phyloP scores from a whole-genome alignment of 2,797 vertebrate species.

The Bradypus variegatus region DNA sequence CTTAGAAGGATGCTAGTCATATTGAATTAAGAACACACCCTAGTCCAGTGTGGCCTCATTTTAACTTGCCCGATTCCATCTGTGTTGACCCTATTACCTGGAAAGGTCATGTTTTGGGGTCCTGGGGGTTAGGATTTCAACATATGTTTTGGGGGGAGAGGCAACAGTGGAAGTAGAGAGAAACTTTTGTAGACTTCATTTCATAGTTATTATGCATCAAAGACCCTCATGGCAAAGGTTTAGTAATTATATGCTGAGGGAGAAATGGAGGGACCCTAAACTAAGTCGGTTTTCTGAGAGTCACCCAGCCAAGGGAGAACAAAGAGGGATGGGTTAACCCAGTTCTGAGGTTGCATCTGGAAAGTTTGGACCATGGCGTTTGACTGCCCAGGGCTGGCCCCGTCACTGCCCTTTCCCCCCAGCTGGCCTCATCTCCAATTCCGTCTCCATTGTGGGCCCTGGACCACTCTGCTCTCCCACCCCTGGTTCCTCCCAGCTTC shows the following conservation, averaged over 20 bases:
- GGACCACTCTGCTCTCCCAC: fast-evolving
- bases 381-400: background rate
- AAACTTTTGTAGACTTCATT: background rate
- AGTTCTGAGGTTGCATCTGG: background rate
- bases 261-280: background rate
- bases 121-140: too few species aligned
- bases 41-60: too few species aligned
- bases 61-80: too few species aligned
- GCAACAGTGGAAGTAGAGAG: background rate
- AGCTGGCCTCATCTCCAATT: background rate
- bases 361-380: background rate
- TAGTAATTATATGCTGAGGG: background rate
- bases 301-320: background rate
- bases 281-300: background rate
- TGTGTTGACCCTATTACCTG: too few species aligned
- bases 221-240: background rate
- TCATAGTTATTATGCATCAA: background rate
- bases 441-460: fast-evolving
- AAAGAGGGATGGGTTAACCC: fast-evolving
- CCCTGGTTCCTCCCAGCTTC: background rate
- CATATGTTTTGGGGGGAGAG: too few species aligned
- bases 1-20: too few species aligned
- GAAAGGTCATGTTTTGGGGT: too few species aligned
- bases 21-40: too few species aligned
- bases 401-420: fast-evolving